A percentile compares a stretch with the other conserved stretches of the same genome.
phyloP scores from a whole-genome alignment of 1,140 invertebrate species.

The Dysdera silvatica region DNA sequence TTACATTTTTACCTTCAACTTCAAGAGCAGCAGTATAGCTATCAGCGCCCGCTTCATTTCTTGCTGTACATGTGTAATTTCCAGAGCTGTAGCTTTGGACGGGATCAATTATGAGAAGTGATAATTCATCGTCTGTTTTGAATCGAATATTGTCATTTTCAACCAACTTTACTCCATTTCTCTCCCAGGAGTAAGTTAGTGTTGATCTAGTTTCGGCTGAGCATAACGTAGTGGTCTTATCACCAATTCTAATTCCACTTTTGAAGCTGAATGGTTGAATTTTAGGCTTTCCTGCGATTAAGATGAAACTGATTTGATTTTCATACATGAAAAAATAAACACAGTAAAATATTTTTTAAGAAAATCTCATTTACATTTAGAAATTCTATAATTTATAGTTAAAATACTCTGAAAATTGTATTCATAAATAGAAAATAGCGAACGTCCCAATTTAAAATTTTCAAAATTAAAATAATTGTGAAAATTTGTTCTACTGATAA shows the following conservation, averaged over 20 bases:
- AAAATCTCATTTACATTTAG: too few relatives aligned
- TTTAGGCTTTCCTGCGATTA: slow-evolving; percentile 3
- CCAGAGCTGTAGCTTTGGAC: slow-evolving; percentile 28
- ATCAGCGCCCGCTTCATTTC: slow-evolving; percentile 32
- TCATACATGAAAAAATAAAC: too few relatives aligned
- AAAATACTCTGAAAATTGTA: too few relatives aligned
- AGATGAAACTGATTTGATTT: too few relatives aligned
- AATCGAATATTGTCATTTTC: background rate
- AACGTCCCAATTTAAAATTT: too few relatives aligned
- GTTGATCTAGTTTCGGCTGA: slow-evolving; percentile 1
- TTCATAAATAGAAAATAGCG: too few relatives aligned
- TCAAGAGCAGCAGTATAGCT: slow-evolving; percentile 22
- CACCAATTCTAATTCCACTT: background rate
- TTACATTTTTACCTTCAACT: slow-evolving; percentile 19
- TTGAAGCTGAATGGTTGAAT: slow-evolving; percentile 20
- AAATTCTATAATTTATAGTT: too few relatives aligned
- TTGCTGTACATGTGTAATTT: slow-evolving; percentile 39
- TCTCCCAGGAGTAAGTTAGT: slow-evolving; percentile 6
- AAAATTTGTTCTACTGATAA: too few relatives aligned
- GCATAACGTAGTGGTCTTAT: slow-evolving; percentile 4
- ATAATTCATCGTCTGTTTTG: slow-evolving; percentile 15
- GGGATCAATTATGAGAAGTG: slow-evolving; percentile 12
- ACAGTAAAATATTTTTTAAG: too few relatives aligned
- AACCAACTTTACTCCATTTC: background rate
- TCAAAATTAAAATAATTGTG: too few relatives aligned